Evolutionary conservation across 2,888 invertebrate genomes (phyloP).

Genomic region (Crematogaster levior): DNA sequence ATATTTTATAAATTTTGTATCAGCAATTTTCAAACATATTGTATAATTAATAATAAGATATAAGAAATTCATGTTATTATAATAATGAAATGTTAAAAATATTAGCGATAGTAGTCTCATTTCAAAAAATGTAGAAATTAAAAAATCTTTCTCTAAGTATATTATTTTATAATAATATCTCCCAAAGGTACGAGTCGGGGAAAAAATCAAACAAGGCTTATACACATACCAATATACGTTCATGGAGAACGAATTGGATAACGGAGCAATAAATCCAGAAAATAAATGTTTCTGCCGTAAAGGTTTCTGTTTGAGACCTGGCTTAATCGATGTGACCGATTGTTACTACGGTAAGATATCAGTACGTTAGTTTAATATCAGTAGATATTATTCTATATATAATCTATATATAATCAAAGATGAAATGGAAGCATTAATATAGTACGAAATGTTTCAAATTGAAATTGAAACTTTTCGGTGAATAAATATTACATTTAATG

Average conservation of each 20-base stretch:
- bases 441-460: not conserved
- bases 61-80: not conserved
- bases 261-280: constrained; percentile 90
- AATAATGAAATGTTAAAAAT: not conserved
- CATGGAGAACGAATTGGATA: constrained; percentile 92
- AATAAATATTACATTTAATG: not conserved
- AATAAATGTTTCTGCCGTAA: constrained; percentile 94
- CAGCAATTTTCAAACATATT: not conserved
- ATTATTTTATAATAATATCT: not conserved
- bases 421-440: not conserved
- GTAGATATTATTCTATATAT: not conserved
- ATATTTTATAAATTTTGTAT: not conserved
- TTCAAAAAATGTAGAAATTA: not conserved
- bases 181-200: constrained; percentile 88
- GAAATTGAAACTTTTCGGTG: not conserved
- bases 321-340: constrained; percentile 93
- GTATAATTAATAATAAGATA: constrained; percentile 5
- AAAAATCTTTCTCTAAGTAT: not conserved
- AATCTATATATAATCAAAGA: not conserved
- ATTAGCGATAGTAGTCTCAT: not conserved
- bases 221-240: constrained; percentile 92
- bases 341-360: constrained; percentile 91
- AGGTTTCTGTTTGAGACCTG: constrained; percentile 91
- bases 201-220: constrained; percentile 89
- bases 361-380: not conserved